Percentiles rank a stretch among this genome's conserved stretches.
Evolutionary conservation across 2,888 invertebrate species (phyloP).

Genomic region (Spodoptera littoralis): DNA sequence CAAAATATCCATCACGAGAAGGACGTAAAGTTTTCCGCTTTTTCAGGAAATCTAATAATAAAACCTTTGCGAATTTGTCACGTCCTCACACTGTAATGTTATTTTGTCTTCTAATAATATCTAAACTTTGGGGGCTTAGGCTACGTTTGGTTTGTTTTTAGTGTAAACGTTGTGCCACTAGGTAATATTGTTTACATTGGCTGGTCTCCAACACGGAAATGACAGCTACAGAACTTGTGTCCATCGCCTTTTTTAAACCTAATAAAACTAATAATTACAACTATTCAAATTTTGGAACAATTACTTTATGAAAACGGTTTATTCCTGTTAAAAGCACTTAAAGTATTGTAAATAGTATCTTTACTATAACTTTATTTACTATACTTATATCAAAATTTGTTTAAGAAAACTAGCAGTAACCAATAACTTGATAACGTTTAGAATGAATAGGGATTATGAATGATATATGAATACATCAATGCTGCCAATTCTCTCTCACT

Average conservation of each 20-base stretch:
- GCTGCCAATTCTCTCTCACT: constrained; percentile 1
- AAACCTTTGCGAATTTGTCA: constrained; percentile 56
- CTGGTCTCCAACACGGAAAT: constrained; percentile 53
- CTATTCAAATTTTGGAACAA: too few species aligned
- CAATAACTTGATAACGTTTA: constrained; percentile 18
- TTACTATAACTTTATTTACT: constrained; percentile 11
- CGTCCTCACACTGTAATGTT: constrained; percentile 48
- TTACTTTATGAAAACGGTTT: too few species aligned
- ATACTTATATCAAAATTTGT: constrained; percentile 27
- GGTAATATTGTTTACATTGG: constrained; percentile 50
- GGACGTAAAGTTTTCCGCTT: constrained; percentile 42
- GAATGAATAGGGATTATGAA: background rate
- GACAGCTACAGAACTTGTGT: constrained; percentile 52
- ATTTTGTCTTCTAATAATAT: constrained; percentile 51
- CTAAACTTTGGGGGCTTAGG: constrained; percentile 34
- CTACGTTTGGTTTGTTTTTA: constrained; percentile 33
- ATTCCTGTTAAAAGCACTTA: background rate
- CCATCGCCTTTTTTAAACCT: constrained; percentile 53
- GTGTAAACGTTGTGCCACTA: constrained; percentile 23
- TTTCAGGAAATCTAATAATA: constrained; percentile 56
- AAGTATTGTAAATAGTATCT: constrained; percentile 10
- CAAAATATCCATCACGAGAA: constrained; percentile 22
- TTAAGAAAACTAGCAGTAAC: constrained; percentile 30
- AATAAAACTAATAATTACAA: background rate
- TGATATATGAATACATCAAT: constrained; percentile 25